Evolutionary conservation across 1,140 invertebrate genomes (phyloP), one percentile per base, ranked within the genome.

Genomic region (Drosophila pseudoananassae): DNA sequence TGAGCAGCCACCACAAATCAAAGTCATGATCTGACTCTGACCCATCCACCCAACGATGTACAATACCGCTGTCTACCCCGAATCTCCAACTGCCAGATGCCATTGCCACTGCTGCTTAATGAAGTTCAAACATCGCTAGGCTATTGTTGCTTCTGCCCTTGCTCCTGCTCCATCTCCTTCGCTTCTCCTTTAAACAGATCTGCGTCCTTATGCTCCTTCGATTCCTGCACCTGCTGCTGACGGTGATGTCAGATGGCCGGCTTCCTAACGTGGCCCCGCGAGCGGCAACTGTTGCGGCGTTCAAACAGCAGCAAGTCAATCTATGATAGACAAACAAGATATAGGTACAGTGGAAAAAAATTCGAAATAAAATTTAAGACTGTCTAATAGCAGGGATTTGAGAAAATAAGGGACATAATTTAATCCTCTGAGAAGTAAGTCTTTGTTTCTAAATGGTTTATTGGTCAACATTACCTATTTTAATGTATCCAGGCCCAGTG

Each of bases 1-100:
- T 87, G 59, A 81, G 68, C 64, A 55, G 60, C 65, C 59, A 74
- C 72, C 80, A 70, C 80, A 85, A 77, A 85, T 85, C 81, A 84
- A 84, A 79, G 60, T 68, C 81, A 84, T 80, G 70, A 73, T 70
- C 65, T 58, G 65, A 36, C 63, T 70, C 65, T 58, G 65, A 36
- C 63, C 66, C 63, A 56, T 29, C 64, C 40, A 10, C 63, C 52
- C 40, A 17, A 8, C 53, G 29, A 31, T 12, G 29, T 53, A 36
- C 33, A 36, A 36, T 36, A 36, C 65, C 20, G 27, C 40, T 15
- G 15, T 10, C 47, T n/a, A 10, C 14, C 40, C 10, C 25, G 12
- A 10, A 53, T 36, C 25, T 15, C 43, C 54, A 55, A 29, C 52
- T 60, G 75, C 40, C 50, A 55, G 58, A 36, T 49, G 38, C 43